phyloP scores from a whole-genome alignment of 1,140 invertebrate genomes.

The Phymorhynchus buccinoides region DNA sequence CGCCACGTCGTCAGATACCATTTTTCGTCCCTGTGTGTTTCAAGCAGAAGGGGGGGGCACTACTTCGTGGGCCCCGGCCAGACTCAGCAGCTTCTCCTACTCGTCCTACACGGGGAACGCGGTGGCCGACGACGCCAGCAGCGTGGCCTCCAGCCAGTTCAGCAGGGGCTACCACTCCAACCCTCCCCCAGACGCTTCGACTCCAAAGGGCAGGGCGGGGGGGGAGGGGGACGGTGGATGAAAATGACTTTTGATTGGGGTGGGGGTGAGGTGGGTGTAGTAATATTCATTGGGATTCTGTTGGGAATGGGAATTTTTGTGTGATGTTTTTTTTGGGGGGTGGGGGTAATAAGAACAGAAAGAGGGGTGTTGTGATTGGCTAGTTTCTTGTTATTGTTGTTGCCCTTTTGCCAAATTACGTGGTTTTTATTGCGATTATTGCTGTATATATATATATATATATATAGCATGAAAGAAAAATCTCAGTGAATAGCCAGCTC shows the following conservation, averaged over 20 bases:
- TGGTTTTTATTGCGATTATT: too few species aligned
- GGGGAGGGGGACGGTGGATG: not conserved
- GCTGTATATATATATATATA: too few species aligned
- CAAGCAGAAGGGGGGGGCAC: not conserved
- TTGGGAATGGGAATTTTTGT: not conserved
- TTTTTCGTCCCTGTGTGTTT: too few species aligned
- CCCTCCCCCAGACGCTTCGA: constrained; percentile 6
- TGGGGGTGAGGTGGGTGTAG: too few species aligned
- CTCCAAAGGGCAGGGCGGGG: too few species aligned
- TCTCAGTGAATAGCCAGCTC: too few species aligned
- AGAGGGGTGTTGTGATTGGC: too few species aligned
- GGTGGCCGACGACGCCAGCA: not conserved
- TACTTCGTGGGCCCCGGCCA: not conserved
- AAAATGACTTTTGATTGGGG: constrained; percentile 19
- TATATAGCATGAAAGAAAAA: too few species aligned
- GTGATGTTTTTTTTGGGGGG: not conserved
- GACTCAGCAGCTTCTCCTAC: constrained; percentile 21
- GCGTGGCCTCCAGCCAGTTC: constrained; percentile 18
- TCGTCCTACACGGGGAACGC: not conserved
- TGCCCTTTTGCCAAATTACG: too few species aligned
- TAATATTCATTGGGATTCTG: not conserved
- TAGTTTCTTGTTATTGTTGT: too few species aligned
- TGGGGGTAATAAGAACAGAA: not conserved
- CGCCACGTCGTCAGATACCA: too few species aligned
- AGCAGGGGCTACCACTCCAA: constrained; percentile 31